Evolutionary conservation across 2,797 vertebrate genomes (phyloP).

Genomic region (Xiphophorus birchmanni): DNA sequence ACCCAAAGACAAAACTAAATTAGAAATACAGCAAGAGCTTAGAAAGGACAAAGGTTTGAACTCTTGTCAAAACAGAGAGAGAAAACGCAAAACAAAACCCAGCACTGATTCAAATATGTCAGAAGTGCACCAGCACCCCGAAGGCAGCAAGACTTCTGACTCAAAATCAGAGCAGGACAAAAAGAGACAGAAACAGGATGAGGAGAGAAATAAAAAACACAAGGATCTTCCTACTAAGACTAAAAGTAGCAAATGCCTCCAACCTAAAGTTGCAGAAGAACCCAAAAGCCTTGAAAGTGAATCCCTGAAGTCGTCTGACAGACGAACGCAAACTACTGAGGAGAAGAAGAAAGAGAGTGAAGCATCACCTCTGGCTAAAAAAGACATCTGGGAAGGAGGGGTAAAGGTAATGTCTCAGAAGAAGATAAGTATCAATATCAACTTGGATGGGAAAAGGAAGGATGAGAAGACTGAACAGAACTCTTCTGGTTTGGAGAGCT

Average conservation of each 20-base stretch:
- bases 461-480: constrained; percentile 77
- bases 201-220: constrained; percentile 71
- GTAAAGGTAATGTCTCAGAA: constrained; percentile 86
- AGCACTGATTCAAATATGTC: constrained; percentile 77
- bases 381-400: constrained; percentile 68
- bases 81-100: constrained; percentile 80
- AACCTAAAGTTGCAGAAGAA: constrained; percentile 73
- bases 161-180: constrained; percentile 85
- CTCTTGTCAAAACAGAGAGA: constrained; percentile 77
- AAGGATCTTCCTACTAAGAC: constrained; percentile 70
- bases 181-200: constrained; percentile 84
- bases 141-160: constrained; percentile 72
- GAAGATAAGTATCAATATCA: constrained; percentile 97
- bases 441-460: constrained; percentile 87
- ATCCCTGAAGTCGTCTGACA: constrained; percentile 72
- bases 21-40: constrained; percentile 77
- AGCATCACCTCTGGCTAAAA: constrained; percentile 68
- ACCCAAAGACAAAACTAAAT: constrained; percentile 80
- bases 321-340: constrained; percentile 77
- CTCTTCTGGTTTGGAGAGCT: constrained; percentile 66
- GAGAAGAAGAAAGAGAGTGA: constrained; percentile 69
- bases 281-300: constrained; percentile 52
- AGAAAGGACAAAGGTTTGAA: constrained; percentile 78
- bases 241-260: constrained; percentile 70
- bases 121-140: constrained; percentile 65